phyloP scores from a whole-genome alignment of 2,888 invertebrate species.

The Cryptophagus acutangulus region DNA sequence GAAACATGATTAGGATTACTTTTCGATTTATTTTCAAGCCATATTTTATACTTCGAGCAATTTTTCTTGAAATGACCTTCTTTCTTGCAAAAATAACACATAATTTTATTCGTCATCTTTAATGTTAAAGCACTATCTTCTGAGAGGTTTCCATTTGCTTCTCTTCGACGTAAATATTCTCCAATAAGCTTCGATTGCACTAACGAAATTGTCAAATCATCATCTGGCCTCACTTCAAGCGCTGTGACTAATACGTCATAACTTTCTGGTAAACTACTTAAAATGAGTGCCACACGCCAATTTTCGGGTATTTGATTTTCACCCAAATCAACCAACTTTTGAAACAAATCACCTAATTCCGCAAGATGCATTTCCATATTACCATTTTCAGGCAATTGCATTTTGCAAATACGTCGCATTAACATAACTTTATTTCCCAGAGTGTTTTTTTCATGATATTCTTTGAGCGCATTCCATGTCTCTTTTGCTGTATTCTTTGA shows the following conservation, averaged over 20 bases:
- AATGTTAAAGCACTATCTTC: constrained; percentile 3
- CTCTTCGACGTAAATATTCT: background rate
- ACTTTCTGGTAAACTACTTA: constrained; percentile 1
- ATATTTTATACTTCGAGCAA: constrained; percentile 4
- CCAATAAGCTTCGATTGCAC: background rate
- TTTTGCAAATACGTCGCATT: constrained; percentile 14
- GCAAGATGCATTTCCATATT: constrained; percentile 16
- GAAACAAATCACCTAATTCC: constrained; percentile 7
- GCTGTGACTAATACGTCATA: constrained; percentile 1
- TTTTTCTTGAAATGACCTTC: constrained; percentile 7
- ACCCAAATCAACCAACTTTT: background rate
- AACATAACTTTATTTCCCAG: too few relatives aligned
- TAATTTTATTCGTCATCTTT: background rate
- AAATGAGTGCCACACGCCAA: background rate
- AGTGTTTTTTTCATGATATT: constrained; percentile 18
- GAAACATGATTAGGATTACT: too few relatives aligned
- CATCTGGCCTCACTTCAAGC: background rate
- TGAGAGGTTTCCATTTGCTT: background rate
- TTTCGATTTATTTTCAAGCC: too few relatives aligned
- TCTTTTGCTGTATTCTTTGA: constrained; percentile 12
- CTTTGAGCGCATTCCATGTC: constrained; percentile 11
- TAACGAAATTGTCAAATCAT: background rate
- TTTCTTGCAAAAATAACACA: constrained; percentile 8
- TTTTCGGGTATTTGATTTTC: constrained; percentile 2
- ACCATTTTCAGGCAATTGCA: constrained; percentile 11